phyloP scores from a whole-genome alignment of 2,888 invertebrate species.

The Eupeodes latifasciatus region DNA sequence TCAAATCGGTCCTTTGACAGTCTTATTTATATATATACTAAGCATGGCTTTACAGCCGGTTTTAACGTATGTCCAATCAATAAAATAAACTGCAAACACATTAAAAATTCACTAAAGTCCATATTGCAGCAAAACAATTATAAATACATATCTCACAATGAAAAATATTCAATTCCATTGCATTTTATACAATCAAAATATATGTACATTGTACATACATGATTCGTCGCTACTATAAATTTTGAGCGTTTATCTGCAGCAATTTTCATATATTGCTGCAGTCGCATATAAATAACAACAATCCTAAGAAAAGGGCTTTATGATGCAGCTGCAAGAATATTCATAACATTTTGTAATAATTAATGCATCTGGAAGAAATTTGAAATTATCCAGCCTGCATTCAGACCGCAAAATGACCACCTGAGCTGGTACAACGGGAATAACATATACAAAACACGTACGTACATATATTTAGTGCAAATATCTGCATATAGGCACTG shows the following conservation, averaged over 20 bases:
- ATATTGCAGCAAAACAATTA: constrained; percentile 44
- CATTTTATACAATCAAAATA: constrained; percentile 20
- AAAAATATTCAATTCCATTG: constrained; percentile 22
- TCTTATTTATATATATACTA: too few species aligned
- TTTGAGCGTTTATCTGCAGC: constrained; percentile 43
- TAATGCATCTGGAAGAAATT: constrained; percentile 65
- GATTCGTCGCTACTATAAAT: constrained; percentile 22
- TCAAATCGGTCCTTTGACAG: too few species aligned
- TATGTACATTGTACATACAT: background rate
- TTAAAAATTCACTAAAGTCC: background rate
- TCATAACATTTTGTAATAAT: constrained; percentile 69
- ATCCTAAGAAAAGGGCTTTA: constrained; percentile 23
- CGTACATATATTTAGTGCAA: too few species aligned
- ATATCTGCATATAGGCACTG: background rate
- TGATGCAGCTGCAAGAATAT: constrained; percentile 45
- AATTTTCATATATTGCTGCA: constrained; percentile 52
- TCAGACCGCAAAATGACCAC: constrained; percentile 65
- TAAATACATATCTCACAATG: background rate
- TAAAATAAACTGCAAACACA: too few species aligned
- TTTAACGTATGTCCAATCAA: too few species aligned
- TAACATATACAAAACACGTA: background rate
- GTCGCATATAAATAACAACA: constrained; percentile 50
- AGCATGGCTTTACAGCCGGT: too few species aligned
- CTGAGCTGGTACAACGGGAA: constrained; percentile 19
- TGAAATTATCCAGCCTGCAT: constrained; percentile 66